phyloP scores from a whole-genome alignment of 2,797 vertebrate species.

The Synanceia verrucosa region DNA sequence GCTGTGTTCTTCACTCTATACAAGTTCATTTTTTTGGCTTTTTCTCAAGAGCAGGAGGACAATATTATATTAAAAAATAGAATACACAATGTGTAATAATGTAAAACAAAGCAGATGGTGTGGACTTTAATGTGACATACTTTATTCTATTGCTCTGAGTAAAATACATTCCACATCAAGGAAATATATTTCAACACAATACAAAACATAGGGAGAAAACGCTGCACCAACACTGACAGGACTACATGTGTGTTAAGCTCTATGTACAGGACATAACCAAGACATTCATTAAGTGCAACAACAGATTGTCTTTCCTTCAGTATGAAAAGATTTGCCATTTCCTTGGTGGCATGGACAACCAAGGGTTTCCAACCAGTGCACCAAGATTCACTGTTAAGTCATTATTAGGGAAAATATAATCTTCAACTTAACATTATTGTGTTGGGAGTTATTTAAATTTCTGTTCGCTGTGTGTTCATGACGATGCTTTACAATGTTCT shows the following conservation, averaged over 20 bases:
- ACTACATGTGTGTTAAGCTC: conserved; percentile 20
- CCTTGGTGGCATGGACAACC: neutral
- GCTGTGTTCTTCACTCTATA: neutral
- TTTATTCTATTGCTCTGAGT: conserved; percentile 79
- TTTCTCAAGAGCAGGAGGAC: neutral
- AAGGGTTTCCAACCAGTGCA: neutral
- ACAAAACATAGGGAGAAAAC: conserved; percentile 62
- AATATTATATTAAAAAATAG: neutral
- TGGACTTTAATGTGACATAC: conserved; percentile 43
- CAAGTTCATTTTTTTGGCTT: neutral
- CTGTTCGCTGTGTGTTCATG: neutral
- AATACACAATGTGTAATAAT: neutral
- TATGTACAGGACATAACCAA: conserved; percentile 36
- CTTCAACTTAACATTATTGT: neutral
- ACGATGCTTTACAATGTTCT: neutral
- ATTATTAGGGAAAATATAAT: neutral
- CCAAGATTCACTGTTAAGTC: neutral
- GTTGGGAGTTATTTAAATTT: neutral
- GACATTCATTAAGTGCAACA: conserved; percentile 61
- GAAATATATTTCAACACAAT: conserved; percentile 68
- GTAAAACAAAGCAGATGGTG: neutral
- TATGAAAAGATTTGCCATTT: conserved; percentile 12
- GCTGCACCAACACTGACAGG: conserved; percentile 62
- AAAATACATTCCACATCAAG: conserved; percentile 69
- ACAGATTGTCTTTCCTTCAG: conserved; percentile 56